Conservation (phyloP, 2,113 vertebrate genomes). For the Rhabdomys dilectus region DNA sequence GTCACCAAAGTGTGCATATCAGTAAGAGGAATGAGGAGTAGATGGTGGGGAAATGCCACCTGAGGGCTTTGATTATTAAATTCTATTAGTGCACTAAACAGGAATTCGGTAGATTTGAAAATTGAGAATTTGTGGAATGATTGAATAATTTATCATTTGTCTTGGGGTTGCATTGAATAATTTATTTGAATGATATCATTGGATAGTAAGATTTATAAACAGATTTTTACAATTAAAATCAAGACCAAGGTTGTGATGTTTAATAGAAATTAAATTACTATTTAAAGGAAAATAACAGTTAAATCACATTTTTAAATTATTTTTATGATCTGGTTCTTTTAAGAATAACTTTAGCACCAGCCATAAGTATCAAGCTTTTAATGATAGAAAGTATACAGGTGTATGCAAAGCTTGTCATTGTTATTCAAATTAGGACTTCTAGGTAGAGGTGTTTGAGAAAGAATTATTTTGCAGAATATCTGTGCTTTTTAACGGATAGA, state of each 20-base stretch:
- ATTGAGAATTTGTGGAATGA: background rate
- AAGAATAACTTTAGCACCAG: constrained; percentile 36
- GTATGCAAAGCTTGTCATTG: background rate
- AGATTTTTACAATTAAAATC: constrained; percentile 48
- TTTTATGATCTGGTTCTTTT: constrained; percentile 30
- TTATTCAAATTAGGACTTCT: background rate
- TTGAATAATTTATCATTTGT: constrained; percentile 46
- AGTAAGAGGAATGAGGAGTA: background rate
- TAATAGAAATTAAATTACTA: constrained; percentile 32
- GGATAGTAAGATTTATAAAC: constrained; percentile 44
- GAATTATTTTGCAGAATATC: constrained; percentile 23
- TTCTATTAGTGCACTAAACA: constrained; percentile 35
- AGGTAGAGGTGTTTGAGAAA: background rate
- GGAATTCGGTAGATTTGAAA: background rate
- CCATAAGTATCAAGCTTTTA: background rate
- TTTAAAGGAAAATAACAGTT: constrained; percentile 49
- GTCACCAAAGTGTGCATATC: constrained; percentile 3
- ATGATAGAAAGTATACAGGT: background rate
- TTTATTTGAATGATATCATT: constrained; percentile 60
- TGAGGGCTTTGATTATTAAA: constrained; percentile 35
- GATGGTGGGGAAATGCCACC: background rate
- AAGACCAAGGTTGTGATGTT: constrained; percentile 9
- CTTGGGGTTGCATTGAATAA: constrained; percentile 26
- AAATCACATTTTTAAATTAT: constrained; percentile 40
- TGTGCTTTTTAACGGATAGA: background rate